Evolutionary conservation across 2,888 invertebrate genomes (phyloP), one percentile per base, ranked within the genome.

Genomic region (Cheilosia vernalis): DNA sequence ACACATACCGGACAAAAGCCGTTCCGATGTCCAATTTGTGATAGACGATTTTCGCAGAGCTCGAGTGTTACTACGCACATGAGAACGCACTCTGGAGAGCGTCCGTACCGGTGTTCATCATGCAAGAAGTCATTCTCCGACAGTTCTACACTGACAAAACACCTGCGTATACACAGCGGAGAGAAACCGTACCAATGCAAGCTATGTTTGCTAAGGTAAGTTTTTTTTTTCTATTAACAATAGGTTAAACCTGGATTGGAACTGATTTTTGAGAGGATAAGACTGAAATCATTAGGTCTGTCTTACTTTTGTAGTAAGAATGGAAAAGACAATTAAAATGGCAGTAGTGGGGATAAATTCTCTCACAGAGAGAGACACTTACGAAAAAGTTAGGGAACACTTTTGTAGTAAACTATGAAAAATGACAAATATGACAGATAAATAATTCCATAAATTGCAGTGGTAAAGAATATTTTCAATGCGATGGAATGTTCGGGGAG

Each of bases 51-150:
- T 92, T 98, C 98, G 80, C 99, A 99, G 91, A 98, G 98, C 89
- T 96, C 96, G 67, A 95, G 95, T 85, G 98, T 99, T 69, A 99
- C 99, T 74, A 99, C 99, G 88, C 99, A 99, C 93, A 98, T 99
- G 98, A 94, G 99, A 90, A 99, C 99, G n/a, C 99, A 99, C 93
- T 98, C 98, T n/a, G 99, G 99, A n/a, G 99, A 99, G 91, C 94
- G 98, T 77, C 99, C 99, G 0, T 99, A 99, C 92, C 94, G 95
- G 94, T 99, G 99, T 93, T 94, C 97, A 88, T 95, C 98, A 89
- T 99, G 99, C 93, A 98, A 98, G 91, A 99, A 99, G 91, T 98
- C 99, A 3, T 99, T 99, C 93, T 99, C 99, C 4, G 99, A 99
- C 92, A 98, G 98, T 90, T 99, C 99, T 44, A 99, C 99, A 1